phyloP scores from a whole-genome alignment of 2,113 vertebrate genomes.

The Hippocampus comes region DNA sequence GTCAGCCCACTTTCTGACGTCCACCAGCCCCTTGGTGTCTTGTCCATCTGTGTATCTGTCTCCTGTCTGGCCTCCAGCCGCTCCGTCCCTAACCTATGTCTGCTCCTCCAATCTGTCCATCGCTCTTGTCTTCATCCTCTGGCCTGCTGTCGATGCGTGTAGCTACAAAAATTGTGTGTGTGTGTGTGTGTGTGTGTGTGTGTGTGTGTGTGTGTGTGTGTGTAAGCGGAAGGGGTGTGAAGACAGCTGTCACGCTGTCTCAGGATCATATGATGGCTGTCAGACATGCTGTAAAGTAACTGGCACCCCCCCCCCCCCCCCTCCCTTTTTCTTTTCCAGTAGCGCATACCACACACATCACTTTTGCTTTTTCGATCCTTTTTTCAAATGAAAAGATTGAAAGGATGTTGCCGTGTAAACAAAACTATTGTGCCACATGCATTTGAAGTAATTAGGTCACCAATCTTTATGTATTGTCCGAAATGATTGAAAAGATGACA shows the following conservation, averaged over 20 bases:
- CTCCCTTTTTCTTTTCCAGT: not conserved
- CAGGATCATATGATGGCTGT: constrained; percentile 74
- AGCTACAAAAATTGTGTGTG: constrained; percentile 39
- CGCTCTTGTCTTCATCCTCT: constrained; percentile 38
- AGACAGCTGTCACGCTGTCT: constrained; percentile 67
- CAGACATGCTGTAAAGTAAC: constrained; percentile 54
- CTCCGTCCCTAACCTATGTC: constrained; percentile 27
- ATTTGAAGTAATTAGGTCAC: too few relatives aligned
- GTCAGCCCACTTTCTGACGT: constrained; percentile 32
- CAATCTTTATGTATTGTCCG: too few relatives aligned
- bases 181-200: constrained; percentile 15
- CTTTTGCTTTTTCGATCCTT: too few relatives aligned
- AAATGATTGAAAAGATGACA: too few relatives aligned
- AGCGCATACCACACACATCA: constrained; percentile 17
- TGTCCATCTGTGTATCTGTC: constrained; percentile 59
- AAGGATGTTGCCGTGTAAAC: too few relatives aligned
- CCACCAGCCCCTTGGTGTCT: constrained; percentile 56
- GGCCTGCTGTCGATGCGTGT: constrained; percentile 46
- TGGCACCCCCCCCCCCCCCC: constrained; percentile 25
- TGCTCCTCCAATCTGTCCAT: constrained; percentile 28
- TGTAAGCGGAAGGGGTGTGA: constrained; percentile 43
- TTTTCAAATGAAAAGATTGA: too few relatives aligned
- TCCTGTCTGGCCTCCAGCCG: constrained; percentile 40
- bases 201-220: constrained; percentile 14
- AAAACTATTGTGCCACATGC: too few relatives aligned